phyloP scores from a whole-genome alignment of 2,888 invertebrate species.

The Neria commutata region DNA sequence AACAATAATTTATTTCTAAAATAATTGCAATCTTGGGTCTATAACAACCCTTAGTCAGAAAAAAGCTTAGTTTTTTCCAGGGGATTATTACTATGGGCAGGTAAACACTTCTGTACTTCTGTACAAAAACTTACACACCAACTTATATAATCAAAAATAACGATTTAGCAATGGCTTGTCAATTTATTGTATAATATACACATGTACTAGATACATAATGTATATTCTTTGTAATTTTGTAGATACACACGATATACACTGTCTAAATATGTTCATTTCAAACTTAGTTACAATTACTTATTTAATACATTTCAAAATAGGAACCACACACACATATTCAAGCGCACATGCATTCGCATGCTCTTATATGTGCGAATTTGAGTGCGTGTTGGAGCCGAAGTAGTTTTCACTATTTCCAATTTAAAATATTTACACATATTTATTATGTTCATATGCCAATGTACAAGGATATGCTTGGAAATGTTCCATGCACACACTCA shows the following conservation, averaged over 20 bases:
- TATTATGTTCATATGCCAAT: slow-evolving; percentile 48
- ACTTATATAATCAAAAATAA: too few species aligned
- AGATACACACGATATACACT: too few species aligned
- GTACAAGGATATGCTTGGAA: slow-evolving; percentile 41
- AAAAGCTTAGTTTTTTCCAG: not conserved
- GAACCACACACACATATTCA: not conserved
- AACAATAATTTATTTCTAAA: too few species aligned
- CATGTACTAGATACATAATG: slow-evolving; percentile 14
- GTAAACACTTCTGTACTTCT: too few species aligned
- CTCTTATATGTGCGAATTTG: not conserved
- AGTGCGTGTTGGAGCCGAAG: not conserved
- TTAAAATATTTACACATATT: slow-evolving; percentile 28
- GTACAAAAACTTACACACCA: too few species aligned
- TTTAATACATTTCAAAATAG: not conserved
- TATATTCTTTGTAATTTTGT: not conserved
- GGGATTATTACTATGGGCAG: too few species aligned
- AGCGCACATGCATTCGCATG: not conserved
- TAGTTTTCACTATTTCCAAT: slow-evolving; percentile 27
- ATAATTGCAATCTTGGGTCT: too few species aligned
- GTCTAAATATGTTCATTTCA: too few species aligned
- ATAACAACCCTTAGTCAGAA: too few species aligned
- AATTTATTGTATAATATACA: slow-evolving; percentile 18
- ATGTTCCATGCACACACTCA: slow-evolving; percentile 25
- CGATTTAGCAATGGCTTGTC: too few species aligned
- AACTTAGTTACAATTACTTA: too few species aligned